Evolutionary conservation across 2,113 vertebrate species (phyloP), one percentile per base, ranked within the genome.

Genomic region (rat (Rattus norvegicus)): DNA sequence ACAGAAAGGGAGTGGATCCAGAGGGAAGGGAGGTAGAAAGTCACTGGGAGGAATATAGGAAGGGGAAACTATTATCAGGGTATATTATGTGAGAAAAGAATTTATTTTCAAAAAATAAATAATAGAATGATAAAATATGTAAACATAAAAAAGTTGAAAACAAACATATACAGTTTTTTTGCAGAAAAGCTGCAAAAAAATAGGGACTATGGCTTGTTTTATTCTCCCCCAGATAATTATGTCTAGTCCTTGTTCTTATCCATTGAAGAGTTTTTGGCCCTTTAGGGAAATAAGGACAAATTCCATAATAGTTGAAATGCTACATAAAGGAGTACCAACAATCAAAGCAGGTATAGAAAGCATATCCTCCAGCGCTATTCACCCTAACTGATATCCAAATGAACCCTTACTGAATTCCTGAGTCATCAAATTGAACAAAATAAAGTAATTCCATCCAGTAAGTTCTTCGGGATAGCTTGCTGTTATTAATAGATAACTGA

Each of bases 351-450:
- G 65, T 73, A 22, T 43, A 6, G n/a, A 33, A 67, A 30, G 56
- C 56, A 93, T 8, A 33, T 39, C 43, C 20, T 92, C 52, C 17
- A 90, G 7, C 26, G 26, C 7, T 85, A 63, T 26, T 88, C n/a
- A 88, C 6, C 39, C 17, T 39, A 93, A 22, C 47, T 52, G 14
- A 91, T 84, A 5, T 28, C 17, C 13, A 89, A 5, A 39, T 93
- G 49, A 69, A 52, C 8, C 20, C 12, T 90, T 96, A 22, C 1
- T 90, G 14, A 90, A 92, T 92, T 95, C 47, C 17, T 63, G 83
- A 75, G 33, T 88, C 43, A 90, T 76, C 77, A 88, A 88, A 59
- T 79, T 95, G 28, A 94, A 59, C 7, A 83, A 91, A 76, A 87
- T 88, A 81, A 86, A 94, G 72, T 56, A 2, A 67, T 79, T 83